phyloP scores from a whole-genome alignment of 2,113 vertebrate genomes.

The Chascanopsetta lugubris region DNA sequence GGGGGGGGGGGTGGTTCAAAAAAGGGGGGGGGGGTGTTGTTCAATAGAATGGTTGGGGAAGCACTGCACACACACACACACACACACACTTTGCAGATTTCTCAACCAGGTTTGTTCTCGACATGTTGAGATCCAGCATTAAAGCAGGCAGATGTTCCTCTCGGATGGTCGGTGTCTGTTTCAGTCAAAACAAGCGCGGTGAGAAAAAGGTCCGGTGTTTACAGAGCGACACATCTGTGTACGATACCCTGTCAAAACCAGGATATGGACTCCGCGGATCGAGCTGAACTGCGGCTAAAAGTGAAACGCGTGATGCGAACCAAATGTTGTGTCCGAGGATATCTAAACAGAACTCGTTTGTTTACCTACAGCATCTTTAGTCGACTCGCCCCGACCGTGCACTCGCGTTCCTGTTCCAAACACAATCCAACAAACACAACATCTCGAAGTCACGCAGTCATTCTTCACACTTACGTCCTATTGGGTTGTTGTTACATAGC shows the following conservation, averaged over 20 bases:
- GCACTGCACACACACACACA: conserved; percentile 9
- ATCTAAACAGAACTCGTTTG: conserved; percentile 68
- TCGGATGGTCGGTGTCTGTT: conserved; percentile 61
- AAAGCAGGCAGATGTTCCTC: conserved; percentile 70
- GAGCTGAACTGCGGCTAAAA: conserved; percentile 44
- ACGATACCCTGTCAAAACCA: conserved; percentile 70
- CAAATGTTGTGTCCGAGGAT: conserved; percentile 73
- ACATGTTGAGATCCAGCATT: conserved; percentile 50
- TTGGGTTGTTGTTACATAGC: conserved; percentile 29
- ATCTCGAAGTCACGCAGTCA: conserved; percentile 17
- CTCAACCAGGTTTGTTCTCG: conserved; percentile 48
- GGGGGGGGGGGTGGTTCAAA: too few species aligned
- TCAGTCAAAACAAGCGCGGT: conserved; percentile 62
- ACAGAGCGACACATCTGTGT: conserved; percentile 75
- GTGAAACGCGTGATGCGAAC: conserved; percentile 65
- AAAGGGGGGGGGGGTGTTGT: too few species aligned
- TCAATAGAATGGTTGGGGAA: too few species aligned
- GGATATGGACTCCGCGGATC: conserved; percentile 57
- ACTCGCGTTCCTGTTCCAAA: conserved; percentile 54
- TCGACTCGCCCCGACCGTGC: conserved; percentile 40
- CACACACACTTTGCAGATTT: conserved; percentile 19
- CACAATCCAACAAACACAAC: conserved; percentile 49
- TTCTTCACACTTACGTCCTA: conserved; percentile 34
- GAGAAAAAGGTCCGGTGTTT: conserved; percentile 55
- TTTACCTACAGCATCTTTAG: conserved; percentile 64